Conservation (phyloP, 1,140 invertebrate genomes). For the Drosophila arizonae region DNA sequence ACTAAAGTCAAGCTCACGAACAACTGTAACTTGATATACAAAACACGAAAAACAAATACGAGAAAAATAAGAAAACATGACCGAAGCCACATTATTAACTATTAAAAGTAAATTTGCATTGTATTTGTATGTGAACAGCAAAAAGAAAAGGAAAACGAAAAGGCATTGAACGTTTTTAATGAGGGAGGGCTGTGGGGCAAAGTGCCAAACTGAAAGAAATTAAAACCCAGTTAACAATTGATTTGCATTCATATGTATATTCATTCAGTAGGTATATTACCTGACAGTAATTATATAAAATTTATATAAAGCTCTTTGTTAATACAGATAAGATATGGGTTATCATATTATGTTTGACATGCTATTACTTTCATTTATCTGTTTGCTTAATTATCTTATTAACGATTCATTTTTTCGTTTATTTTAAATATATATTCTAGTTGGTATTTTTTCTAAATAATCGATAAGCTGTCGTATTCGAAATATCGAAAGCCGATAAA, state of each 20-base stretch:
- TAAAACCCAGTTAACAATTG: background rate
- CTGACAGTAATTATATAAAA: background rate
- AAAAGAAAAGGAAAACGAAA: conserved; percentile 80
- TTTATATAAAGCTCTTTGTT: background rate
- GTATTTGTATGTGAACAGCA: conserved; percentile 81
- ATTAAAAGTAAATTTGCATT: conserved; percentile 77
- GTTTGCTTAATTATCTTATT: too few relatives aligned
- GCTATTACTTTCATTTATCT: too few relatives aligned
- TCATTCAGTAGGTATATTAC: too few relatives aligned
- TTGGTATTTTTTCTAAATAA: background rate
- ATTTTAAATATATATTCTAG: too few relatives aligned
- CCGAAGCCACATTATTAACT: conserved; percentile 45
- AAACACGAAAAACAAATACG: conserved; percentile 1
- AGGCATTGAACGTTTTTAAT: conserved; percentile 38
- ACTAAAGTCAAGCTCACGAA: conserved; percentile 48
- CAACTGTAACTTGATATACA: conserved; percentile 47
- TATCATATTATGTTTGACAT: too few relatives aligned
- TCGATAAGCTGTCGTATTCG: background rate
- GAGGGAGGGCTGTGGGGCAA: background rate
- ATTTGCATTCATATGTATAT: too few relatives aligned
- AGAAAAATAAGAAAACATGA: conserved; percentile 23
- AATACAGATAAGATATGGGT: too few relatives aligned
- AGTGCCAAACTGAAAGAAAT: background rate
- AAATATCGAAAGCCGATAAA: background rate
- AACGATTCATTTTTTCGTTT: too few relatives aligned